These are phyloP conservation scores for Spea hammondii DNA, from an alignment of 2,797 vertebrate genomes.

Conservation along the genomic window DNA sequence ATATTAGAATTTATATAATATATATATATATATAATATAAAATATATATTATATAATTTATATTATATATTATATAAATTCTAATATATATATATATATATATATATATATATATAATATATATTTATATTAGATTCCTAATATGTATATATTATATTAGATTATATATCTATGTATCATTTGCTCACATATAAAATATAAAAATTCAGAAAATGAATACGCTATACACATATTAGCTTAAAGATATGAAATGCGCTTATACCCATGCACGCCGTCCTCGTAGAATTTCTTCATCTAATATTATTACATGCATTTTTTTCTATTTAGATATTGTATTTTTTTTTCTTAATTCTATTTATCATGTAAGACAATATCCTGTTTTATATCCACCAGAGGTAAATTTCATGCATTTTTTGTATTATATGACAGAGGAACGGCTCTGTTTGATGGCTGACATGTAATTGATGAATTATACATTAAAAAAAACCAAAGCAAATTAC, in stretches of 20 bases:
- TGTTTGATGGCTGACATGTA: constrained; percentile 47
- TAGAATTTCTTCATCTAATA: constrained; percentile 22
- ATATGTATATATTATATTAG: no score
- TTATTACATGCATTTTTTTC: neutral
- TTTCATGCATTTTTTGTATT: constrained; percentile 45
- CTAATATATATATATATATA: no score
- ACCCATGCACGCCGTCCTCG: neutral
- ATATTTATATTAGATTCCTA: no score
- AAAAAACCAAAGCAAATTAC: constrained; percentile 45
- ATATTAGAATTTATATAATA: no score
- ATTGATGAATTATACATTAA: constrained; percentile 54
- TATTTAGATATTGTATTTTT: constrained; percentile 4
- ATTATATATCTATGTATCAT: constrained; percentile 13
- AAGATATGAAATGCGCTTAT: neutral
- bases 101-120: no score
- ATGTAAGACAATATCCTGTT: constrained; percentile 44
- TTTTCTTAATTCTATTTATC: constrained; percentile 47
- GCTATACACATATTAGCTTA: no score
- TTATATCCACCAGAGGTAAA: constrained; percentile 45
- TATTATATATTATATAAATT: no score
- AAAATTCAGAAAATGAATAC: no score
- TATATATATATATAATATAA: no score
- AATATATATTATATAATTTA: no score
- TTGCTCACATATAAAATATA: constrained; percentile 16
- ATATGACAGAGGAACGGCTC: constrained; percentile 31